phyloP scores from a whole-genome alignment of 2,113 vertebrate genomes.

The Prietella phreatophila region DNA sequence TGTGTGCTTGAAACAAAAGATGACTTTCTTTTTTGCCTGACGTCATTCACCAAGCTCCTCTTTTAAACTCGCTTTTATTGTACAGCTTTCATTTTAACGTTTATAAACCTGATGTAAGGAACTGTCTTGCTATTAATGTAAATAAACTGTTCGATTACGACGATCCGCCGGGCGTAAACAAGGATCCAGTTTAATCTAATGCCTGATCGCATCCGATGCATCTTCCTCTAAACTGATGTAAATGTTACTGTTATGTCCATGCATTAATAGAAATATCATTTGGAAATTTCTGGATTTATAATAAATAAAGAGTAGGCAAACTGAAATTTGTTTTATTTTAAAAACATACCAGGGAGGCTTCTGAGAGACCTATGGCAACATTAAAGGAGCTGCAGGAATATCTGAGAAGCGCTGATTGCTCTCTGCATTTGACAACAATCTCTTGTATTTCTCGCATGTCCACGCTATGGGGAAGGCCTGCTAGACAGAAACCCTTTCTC shows the following conservation, averaged over 20 bases:
- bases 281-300: background rate
- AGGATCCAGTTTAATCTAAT: background rate
- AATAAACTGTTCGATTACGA: background rate
- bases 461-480: too few relatives aligned
- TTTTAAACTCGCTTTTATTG: background rate
- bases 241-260: background rate
- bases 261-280: constrained; percentile 14
- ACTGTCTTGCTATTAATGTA: background rate
- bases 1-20: background rate
- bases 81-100: background rate
- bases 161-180: background rate
- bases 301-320: background rate
- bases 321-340: background rate
- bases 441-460: too few relatives aligned
- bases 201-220: background rate
- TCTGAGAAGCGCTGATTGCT: too few relatives aligned
- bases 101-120: background rate
- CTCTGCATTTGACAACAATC: too few relatives aligned
- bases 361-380: too few relatives aligned
- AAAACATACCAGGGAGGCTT: too few relatives aligned
- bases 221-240: background rate
- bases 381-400: too few relatives aligned
- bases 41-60: background rate
- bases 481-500: too few relatives aligned
- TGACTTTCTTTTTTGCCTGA: background rate